Conservation (phyloP, 2,113 vertebrate species). For the Octodon degus region DNA sequence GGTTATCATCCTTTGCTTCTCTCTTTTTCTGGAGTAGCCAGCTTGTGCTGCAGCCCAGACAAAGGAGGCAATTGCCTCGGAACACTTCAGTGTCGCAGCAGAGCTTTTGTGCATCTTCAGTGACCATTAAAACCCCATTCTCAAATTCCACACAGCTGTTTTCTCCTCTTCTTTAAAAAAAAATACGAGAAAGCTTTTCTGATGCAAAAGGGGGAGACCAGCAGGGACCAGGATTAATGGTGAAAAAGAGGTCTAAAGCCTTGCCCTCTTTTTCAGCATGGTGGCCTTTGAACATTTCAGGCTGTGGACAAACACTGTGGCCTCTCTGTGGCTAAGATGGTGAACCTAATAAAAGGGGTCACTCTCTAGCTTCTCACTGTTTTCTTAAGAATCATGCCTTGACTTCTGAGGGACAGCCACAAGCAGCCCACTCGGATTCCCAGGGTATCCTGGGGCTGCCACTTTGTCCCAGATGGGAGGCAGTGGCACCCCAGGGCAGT, state of each 20-base stretch:
- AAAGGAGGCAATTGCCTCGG: conserved; percentile 92
- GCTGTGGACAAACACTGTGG: conserved; percentile 92
- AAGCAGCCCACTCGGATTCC: conserved; percentile 91
- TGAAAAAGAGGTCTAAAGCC: conserved; percentile 95
- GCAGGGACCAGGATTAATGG: conserved; percentile 91
- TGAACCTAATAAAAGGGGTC: conserved; percentile 97
- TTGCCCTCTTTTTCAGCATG: conserved; percentile 93
- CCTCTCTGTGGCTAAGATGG: conserved; percentile 92
- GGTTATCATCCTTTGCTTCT: conserved; percentile 72
- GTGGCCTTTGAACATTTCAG: conserved; percentile 92
- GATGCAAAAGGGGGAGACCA: conserved; percentile 91
- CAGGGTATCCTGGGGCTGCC: conserved; percentile 89
- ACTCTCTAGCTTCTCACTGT: conserved; percentile 90
- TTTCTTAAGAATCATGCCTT: conserved; percentile 89
- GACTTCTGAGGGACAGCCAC: conserved; percentile 89
- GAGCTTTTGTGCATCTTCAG: conserved; percentile 93
- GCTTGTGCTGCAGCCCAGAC: conserved; percentile 87
- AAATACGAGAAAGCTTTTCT: conserved; percentile 94
- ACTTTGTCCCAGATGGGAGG: conserved; percentile 88
- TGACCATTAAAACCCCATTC: conserved; percentile 92
- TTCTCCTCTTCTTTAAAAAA: conserved; percentile 83
- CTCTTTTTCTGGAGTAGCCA: conserved; percentile 85
- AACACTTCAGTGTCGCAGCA: conserved; percentile 90
- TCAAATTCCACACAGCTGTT: conserved; percentile 93
- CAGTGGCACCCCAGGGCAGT: conserved; percentile 84